Conservation (phyloP, 2,797 vertebrate species). For the Sebastes melanostomus region DNA sequence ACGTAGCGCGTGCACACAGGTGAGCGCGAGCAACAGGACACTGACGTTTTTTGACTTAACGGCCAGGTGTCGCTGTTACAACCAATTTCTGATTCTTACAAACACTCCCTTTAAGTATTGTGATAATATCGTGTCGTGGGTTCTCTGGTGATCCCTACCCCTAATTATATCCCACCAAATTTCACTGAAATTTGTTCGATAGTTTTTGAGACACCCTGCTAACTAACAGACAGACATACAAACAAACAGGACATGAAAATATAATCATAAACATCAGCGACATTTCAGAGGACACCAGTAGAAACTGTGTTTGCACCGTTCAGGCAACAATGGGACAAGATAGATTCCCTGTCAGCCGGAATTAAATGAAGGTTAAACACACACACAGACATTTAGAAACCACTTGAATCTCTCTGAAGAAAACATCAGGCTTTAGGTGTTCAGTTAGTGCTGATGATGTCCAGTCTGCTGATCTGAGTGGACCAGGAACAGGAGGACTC, state of each 20-base stretch:
- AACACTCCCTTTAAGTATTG: too few species aligned
- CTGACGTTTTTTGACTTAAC: too few species aligned
- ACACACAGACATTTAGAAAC: not conserved
- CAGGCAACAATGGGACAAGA: not conserved
- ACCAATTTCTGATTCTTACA: too few species aligned
- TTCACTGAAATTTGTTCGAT: not conserved
- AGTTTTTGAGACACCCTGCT: not conserved
- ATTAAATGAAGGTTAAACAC: not conserved
- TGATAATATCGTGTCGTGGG: too few species aligned
- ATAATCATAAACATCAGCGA: not conserved
- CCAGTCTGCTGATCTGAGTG: slow-evolving; percentile 2
- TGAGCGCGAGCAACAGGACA: too few species aligned
- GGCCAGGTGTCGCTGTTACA: too few species aligned
- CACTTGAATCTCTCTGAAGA: not conserved
- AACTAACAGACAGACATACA: too few species aligned
- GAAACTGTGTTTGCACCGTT: not conserved
- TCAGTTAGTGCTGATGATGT: not conserved
- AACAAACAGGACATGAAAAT: not conserved
- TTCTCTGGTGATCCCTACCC: too few species aligned
- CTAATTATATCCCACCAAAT: not conserved
- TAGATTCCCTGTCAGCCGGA: not conserved
- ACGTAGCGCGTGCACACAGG: too few species aligned
- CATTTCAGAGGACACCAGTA: not conserved
- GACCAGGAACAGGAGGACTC: slow-evolving; percentile 12
- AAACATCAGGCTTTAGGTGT: not conserved